phyloP scores from a whole-genome alignment of 2,797 vertebrate species.

The Darevskia mixta region DNA sequence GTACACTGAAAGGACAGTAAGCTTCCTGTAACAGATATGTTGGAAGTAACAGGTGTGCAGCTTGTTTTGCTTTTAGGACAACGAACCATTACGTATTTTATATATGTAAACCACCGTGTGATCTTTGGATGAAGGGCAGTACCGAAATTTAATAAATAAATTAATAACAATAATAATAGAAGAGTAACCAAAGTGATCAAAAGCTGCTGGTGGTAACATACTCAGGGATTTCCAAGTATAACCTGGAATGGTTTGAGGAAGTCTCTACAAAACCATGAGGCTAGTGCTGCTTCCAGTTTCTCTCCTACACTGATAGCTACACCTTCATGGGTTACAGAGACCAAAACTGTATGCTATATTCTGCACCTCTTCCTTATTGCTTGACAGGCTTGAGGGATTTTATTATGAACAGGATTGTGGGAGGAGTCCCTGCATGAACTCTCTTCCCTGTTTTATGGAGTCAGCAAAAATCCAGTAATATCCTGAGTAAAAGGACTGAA shows the following conservation, averaged over 20 bases:
- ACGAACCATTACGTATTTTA: background rate
- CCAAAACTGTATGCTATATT: too few relatives aligned
- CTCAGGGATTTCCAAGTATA: background rate
- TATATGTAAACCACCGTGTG: too few relatives aligned
- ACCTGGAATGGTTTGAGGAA: background rate
- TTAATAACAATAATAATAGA: too few relatives aligned
- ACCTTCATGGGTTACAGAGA: background rate
- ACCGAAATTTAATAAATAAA: too few relatives aligned
- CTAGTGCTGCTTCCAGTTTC: background rate
- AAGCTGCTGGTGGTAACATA: background rate
- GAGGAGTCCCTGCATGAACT: background rate
- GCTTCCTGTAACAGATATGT: background rate
- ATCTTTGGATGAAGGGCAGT: too few relatives aligned
- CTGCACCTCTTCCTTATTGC: background rate
- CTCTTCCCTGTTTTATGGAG: background rate
- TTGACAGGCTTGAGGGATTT: background rate
- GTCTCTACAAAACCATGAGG: background rate
- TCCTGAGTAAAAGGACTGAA: background rate
- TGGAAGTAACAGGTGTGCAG: background rate
- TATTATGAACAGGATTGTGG: background rate
- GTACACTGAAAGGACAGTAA: background rate
- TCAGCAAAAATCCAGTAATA: background rate
- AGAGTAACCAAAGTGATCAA: background rate
- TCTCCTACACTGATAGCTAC: too few relatives aligned
- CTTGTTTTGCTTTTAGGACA: background rate